phyloP scores from a whole-genome alignment of 2,797 vertebrate genomes.

The Acrossocheilus fasciatus region DNA sequence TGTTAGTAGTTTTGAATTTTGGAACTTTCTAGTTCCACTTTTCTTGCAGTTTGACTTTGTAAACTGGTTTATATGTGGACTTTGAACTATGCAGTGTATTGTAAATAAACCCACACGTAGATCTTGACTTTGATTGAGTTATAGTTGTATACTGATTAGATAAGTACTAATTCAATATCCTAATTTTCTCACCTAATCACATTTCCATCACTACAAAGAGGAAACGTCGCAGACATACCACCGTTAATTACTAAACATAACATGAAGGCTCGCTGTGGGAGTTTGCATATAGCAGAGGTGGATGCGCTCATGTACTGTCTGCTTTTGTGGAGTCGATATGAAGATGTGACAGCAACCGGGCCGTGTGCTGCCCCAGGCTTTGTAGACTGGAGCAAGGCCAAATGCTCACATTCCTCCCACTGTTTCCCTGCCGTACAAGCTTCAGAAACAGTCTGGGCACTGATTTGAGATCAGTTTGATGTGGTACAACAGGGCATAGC shows the following conservation, averaged over 20 bases:
- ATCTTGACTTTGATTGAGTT: conserved; percentile 1
- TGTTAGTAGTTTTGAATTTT: not conserved
- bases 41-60: not conserved
- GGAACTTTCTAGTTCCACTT: not conserved
- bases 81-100: not conserved
- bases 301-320: not conserved
- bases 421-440: conserved; percentile 61
- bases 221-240: conserved; percentile 18
- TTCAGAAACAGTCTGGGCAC: conserved; percentile 61
- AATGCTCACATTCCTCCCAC: conserved; percentile 77
- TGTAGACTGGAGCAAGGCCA: conserved; percentile 76
- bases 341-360: conserved; percentile 22
- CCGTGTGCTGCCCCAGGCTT: conserved; percentile 62
- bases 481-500: conserved; percentile 29
- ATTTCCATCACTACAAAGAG: conserved; percentile 14
- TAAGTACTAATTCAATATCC: not conserved
- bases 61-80: not conserved
- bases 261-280: not conserved
- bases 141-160: conserved; percentile 17
- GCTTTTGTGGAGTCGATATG: conserved; percentile 24
- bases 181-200: conserved; percentile 13
- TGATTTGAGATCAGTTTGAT: conserved; percentile 48
- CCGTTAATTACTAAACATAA: not conserved
- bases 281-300: conserved; percentile 10
- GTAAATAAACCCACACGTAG: not conserved